Evolutionary conservation across 2,113 vertebrate species (phyloP), one percentile per base, ranked within the genome.

Genomic region (Embiotoca jacksoni): DNA sequence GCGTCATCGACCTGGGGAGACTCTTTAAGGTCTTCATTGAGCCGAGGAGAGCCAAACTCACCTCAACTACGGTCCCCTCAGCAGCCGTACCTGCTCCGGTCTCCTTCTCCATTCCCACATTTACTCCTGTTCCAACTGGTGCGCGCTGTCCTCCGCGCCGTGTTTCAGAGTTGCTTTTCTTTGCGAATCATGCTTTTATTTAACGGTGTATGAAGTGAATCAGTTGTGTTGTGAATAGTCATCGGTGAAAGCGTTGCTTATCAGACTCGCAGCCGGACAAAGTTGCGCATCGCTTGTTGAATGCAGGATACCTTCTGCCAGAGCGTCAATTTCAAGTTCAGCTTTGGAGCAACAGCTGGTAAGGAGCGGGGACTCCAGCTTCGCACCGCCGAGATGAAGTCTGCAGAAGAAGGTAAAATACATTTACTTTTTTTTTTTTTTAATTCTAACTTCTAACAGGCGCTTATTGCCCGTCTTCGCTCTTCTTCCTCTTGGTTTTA

Each of bases 371-470:
- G 91, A 93, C 90, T 94, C 85, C 92, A 92, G 82, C 72, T 82
- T 82, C 71, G 89, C 86, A 85, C 75, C 81, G 82, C 91, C 93
- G 93, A 93, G 30, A 97, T 98, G 97, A 97, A 97, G 94, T 97
- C 96, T 66, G 97, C 96, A 65, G 96, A 97, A 84, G 97, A 98
- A 97, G 96, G 97, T 97, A 96, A 84, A 35, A n/a, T 1, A 44
- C 7, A 9, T 1, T 1, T 33, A 2, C 14, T 13, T 16, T 16
- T 3, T 50, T 15, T 50, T n/a, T 50, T 16, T 31, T n/a, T n/a
- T n/a, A n/a, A 41, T 37, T 11, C 37, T 37, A 41, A 15, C 3
- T 52, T 13, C 31, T 50, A 5, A 47, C 11, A 4, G 11, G 10
- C 33, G 30, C 5, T n/a, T 15, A 13, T 14, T 13, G 50, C 14